Base-by-base conservation (phyloP, 2,797 vertebrate species). In the Dendrocincla tyrannina region DNA sequence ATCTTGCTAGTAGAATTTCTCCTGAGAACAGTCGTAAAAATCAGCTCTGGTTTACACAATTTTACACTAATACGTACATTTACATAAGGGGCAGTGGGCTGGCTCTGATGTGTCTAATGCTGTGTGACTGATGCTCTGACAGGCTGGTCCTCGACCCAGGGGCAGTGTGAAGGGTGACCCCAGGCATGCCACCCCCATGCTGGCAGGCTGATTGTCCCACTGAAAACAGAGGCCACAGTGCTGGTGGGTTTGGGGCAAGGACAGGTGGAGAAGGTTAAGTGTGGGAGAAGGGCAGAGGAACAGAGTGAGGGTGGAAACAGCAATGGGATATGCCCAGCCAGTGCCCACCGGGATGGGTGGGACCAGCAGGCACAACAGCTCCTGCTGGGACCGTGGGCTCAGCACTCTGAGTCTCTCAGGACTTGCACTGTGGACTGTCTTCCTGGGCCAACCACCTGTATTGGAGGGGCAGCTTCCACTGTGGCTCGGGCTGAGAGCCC, bases 281-380 rank as follows among this genome's bases (percentile, higher is more conserved):
- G 30, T 0, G 0, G 24, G 32, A n/a, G 18, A 56, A 69, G 13
- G 8, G 11, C 55, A 24, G 2, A 0, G 19, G n/a, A 49, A 28
- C 58, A 55, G 20, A 66, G 15, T 10, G 25, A 46, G 35, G 17
- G 22, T 55, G 23, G 17, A 85, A 85, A 67, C 23, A 8, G 9
- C 28, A 30, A 23, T 28, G 46, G 6, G 6, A 15, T 52, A 8
- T 25, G 22, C 44, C 79, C 59, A 76, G 27, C 8, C 27, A 15
- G 9, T 19, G 11, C 20, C 16, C 42, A 10, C 42, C 10, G 42
- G 19, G 42, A 32, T 4, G 2, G 4, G 22, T 49, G 22, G 28
- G 24, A 49, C n/a, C 18, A 58, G 42, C 53, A 44, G 25, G 13
- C 4, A 55, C 49, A 83, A n/a, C 9, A 68, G 20, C 9, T 82